These are phyloP conservation scores for Sinocyclocheilus anophthalmus DNA, from an alignment of 2,113 vertebrate genomes.

Conservation along the genomic window DNA sequence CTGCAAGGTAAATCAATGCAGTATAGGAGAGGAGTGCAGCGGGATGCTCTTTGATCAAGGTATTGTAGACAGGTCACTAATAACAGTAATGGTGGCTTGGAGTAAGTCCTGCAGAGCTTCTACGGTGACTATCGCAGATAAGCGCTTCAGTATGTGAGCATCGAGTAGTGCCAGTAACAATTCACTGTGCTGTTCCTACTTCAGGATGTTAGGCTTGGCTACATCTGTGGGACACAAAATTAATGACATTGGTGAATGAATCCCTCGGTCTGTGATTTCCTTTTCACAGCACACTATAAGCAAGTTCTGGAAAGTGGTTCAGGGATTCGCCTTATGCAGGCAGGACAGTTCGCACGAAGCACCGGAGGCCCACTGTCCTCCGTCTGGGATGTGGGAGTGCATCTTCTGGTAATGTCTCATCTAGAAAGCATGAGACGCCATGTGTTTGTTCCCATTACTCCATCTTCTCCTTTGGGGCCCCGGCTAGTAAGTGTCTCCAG, in stretches of 20 bases:
- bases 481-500: constrained; percentile 49
- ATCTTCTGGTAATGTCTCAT: constrained; percentile 32
- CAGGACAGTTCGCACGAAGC: background rate
- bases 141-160: constrained; percentile 44
- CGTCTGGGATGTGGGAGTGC: constrained; percentile 5
- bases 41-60: no score
- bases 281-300: constrained; percentile 39
- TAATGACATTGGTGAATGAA: background rate
- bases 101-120: constrained; percentile 15
- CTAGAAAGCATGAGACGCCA: constrained; percentile 28
- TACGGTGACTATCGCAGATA: constrained; percentile 34
- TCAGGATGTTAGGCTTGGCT: constrained; percentile 47
- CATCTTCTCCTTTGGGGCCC: constrained; percentile 13
- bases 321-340: background rate
- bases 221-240: constrained; percentile 24
- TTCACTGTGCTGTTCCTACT: constrained; percentile 37
- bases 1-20: background rate
- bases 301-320: constrained; percentile 13
- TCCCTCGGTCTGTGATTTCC: constrained; percentile 3
- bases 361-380: background rate
- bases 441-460: background rate
- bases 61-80: background rate
- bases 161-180: constrained; percentile 43
- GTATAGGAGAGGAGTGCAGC: background rate
- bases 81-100: constrained; percentile 35